A percentile compares a stretch with the other conserved stretches of the same genome.
Conservation (phyloP, 1,140 invertebrate species). For the Drosophila baimaii region DNA sequence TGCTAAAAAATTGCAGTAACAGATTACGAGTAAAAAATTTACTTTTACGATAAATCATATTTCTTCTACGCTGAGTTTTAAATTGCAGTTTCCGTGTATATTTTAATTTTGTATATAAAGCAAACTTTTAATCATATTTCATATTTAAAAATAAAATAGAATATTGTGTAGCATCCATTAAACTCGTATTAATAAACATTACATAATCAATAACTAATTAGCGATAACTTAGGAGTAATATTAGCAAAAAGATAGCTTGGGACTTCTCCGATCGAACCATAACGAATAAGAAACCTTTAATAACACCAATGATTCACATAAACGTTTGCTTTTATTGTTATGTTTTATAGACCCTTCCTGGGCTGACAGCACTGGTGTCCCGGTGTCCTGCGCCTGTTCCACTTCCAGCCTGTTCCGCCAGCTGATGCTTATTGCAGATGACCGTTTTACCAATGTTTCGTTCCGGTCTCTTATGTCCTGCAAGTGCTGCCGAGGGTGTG, state of each 20-base stretch:
- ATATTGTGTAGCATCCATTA: too few species aligned
- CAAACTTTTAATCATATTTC: too few species aligned
- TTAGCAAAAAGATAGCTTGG: too few species aligned
- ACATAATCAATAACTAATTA: too few species aligned
- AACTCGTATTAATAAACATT: too few species aligned
- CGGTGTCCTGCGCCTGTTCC: conserved; percentile 31
- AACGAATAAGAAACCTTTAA: too few species aligned
- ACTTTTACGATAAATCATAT: too few species aligned
- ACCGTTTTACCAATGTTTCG: conserved; percentile 81
- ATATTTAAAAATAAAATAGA: too few species aligned
- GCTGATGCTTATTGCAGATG: conserved; percentile 74
- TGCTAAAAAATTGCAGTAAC: background rate
- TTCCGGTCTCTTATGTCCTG: conserved; percentile 26
- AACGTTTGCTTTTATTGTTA: background rate
- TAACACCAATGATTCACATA: too few species aligned
- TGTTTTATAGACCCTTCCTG: background rate
- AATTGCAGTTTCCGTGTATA: background rate
- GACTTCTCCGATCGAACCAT: too few species aligned
- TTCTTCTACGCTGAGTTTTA: background rate
- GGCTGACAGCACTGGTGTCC: conserved; percentile 6
- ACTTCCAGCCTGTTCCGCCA: conserved; percentile 54
- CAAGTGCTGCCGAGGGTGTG: conserved; percentile 5
- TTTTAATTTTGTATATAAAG: background rate
- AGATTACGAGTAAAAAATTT: too few species aligned
- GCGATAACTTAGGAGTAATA: too few species aligned